Percentiles rank a stretch among this genome's conserved stretches.
phyloP scores from a whole-genome alignment of 2,888 invertebrate species.

The Lycia hirtaria region DNA sequence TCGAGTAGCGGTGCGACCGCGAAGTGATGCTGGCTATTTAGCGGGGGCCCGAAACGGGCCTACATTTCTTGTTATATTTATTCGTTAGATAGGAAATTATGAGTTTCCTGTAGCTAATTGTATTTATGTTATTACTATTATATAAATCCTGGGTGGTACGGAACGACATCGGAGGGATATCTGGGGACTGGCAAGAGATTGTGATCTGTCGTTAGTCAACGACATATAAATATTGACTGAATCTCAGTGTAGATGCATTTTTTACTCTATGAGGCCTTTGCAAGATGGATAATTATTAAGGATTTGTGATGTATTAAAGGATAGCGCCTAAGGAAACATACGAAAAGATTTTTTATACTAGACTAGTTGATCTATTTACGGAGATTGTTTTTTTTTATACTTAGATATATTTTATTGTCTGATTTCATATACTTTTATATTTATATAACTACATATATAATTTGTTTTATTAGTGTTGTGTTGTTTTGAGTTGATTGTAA shows the following conservation, averaged over 20 bases:
- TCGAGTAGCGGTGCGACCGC: constrained; percentile 83
- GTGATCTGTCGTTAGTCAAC: constrained; percentile 85
- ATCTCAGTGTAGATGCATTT: constrained; percentile 86
- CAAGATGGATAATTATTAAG: constrained; percentile 85
- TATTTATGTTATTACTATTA: constrained; percentile 76
- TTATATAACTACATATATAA: constrained; percentile 74
- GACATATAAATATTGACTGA: constrained; percentile 86
- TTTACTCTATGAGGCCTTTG: constrained; percentile 86
- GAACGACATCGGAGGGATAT: constrained; percentile 79
- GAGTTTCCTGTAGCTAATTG: constrained; percentile 84
- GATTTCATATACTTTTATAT: constrained; percentile 85
- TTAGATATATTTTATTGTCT: constrained; percentile 86
- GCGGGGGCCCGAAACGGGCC: constrained; percentile 68
- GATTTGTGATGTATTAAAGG: constrained; percentile 86
- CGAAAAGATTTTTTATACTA: constrained; percentile 86
- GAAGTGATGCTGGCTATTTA: constrained; percentile 80
- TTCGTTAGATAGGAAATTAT: constrained; percentile 84
- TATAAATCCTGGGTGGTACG: constrained; percentile 78
- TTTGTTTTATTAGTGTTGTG: constrained; percentile 85
- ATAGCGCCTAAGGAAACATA: constrained; percentile 86
- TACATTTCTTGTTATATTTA: constrained; percentile 82
- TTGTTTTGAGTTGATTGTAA: constrained; percentile 81
- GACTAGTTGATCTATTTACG: constrained; percentile 86
- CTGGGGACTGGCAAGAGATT: constrained; percentile 83
- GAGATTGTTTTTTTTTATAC: constrained; percentile 86